A percentile compares a stretch with the other conserved stretches of the same genome.
phyloP scores from a whole-genome alignment of 2,888 invertebrate genomes.

The Andrena camellia region DNA sequence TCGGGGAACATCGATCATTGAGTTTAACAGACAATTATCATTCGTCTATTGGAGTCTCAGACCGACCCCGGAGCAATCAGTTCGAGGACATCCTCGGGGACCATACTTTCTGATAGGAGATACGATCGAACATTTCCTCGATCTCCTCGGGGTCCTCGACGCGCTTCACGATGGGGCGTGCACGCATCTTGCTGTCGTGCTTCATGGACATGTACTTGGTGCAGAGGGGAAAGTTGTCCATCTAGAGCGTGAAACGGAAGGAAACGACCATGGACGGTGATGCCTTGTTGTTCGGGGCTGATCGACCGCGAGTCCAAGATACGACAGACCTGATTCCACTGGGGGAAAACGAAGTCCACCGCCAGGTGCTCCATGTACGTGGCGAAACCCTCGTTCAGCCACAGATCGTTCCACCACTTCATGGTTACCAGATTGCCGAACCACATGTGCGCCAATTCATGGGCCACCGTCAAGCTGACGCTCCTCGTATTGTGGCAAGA shows the following conservation, averaged over 20 bases:
- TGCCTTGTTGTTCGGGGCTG: not conserved
- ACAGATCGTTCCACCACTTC: constrained; percentile 64
- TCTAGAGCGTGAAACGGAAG: constrained; percentile 18
- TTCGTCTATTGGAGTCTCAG: not conserved
- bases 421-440: constrained; percentile 62
- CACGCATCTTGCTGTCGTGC: constrained; percentile 60
- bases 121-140: constrained; percentile 70
- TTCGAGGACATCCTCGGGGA: not conserved
- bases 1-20: constrained; percentile 5
- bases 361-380: constrained; percentile 59
- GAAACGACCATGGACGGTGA: not conserved
- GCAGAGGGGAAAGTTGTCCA: constrained; percentile 65
- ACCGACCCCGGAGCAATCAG: not conserved
- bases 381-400: constrained; percentile 64
- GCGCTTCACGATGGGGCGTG: constrained; percentile 62
- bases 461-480: constrained; percentile 54
- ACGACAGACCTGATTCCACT: constrained; percentile 64
- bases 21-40: not conserved
- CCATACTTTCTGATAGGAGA: constrained; percentile 71
- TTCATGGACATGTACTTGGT: constrained; percentile 70
- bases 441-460: constrained; percentile 65
- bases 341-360: constrained; percentile 61
- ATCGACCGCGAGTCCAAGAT: not conserved
- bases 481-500: constrained; percentile 87
- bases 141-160: constrained; percentile 62